Evolutionary conservation across 2,888 invertebrate genomes (phyloP).

Genomic region (Brenthis daphne): DNA sequence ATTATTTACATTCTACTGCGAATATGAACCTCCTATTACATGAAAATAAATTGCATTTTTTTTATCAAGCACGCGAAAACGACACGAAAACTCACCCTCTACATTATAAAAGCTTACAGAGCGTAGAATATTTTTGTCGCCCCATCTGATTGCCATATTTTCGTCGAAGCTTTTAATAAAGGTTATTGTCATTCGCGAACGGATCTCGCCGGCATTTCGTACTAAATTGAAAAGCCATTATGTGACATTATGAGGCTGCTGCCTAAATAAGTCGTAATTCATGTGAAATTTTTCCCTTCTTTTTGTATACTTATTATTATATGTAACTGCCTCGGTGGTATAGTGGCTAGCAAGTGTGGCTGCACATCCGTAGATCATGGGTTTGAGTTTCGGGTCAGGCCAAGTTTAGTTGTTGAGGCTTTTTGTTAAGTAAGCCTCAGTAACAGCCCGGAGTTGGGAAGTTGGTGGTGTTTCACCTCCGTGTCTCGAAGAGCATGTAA

Average conservation of each 20-base stretch:
- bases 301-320: conserved; percentile 6
- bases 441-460: too few relatives aligned
- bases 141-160: conserved; percentile 48
- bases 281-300: conserved; percentile 21
- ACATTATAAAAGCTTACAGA: conserved; percentile 38
- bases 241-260: conserved; percentile 38
- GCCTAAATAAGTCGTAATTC: conserved; percentile 36
- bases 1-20: too few relatives aligned
- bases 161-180: conserved; percentile 43
- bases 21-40: conserved; percentile 51
- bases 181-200: conserved; percentile 44
- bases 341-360: too few relatives aligned
- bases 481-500: too few relatives aligned
- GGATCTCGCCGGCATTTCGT: conserved; percentile 39
- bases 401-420: too few relatives aligned
- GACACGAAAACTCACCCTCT: conserved; percentile 59
- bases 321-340: not conserved
- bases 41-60: conserved; percentile 65
- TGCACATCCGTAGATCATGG: too few relatives aligned
- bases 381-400: too few relatives aligned
- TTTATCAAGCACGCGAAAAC: conserved; percentile 63
- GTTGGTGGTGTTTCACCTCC: too few relatives aligned
- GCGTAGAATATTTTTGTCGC: conserved; percentile 41
- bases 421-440: too few relatives aligned
- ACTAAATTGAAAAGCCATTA: conserved; percentile 42